Evolutionary conservation across 2,888 invertebrate species (phyloP).

Genomic region (Lucinisca nassula): DNA sequence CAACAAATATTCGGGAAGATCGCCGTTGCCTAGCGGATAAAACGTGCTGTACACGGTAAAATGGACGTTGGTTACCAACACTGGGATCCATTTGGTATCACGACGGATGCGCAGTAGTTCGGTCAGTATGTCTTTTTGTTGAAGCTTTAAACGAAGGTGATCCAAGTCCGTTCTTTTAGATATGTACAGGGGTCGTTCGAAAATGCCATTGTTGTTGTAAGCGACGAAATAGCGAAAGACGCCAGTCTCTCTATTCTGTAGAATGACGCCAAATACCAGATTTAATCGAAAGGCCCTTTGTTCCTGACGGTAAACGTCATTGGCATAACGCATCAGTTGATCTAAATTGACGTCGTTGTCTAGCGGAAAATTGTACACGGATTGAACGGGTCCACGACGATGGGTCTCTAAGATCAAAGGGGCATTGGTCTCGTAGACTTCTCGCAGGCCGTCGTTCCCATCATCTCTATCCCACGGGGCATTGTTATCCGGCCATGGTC

Average conservation of each 20-base stretch:
- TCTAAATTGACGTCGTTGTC: neutral
- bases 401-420: neutral
- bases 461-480: neutral
- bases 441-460: neutral
- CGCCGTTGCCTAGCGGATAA: slow-evolving; percentile 2
- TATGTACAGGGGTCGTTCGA: neutral
- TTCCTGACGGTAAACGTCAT: slow-evolving; percentile 14
- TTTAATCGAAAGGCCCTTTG: slow-evolving; percentile 30
- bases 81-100: slow-evolving; percentile 37
- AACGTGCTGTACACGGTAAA: neutral
- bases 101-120: slow-evolving; percentile 16
- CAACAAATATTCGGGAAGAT: neutral
- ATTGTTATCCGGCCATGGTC: neutral
- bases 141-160: neutral
- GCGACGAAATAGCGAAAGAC: neutral
- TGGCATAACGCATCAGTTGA: neutral
- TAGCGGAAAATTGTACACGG: neutral
- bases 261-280: slow-evolving; percentile 39
- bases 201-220: neutral
- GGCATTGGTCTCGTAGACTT: neutral
- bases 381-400: neutral
- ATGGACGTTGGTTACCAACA: slow-evolving; percentile 22
- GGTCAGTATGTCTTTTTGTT: neutral
- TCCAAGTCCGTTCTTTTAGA: slow-evolving; percentile 44
- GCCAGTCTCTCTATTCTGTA: slow-evolving; percentile 28